Evolutionary conservation across 2,797 vertebrate species (phyloP), one percentile per base, ranked within the genome.

Genomic region (Notamacropus eugenii): DNA sequence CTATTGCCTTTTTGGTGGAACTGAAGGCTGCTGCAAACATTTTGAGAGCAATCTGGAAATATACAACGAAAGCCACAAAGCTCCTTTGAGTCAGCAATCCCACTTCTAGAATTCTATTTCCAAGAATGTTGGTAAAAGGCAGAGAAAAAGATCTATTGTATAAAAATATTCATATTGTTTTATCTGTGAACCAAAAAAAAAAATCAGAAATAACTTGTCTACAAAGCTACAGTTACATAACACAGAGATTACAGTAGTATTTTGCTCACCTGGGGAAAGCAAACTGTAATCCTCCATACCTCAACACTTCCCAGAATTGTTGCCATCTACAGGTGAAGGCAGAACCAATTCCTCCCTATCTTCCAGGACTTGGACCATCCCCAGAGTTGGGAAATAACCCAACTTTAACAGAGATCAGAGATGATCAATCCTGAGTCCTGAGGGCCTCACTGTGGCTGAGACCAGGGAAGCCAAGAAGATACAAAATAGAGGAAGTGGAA

Each of bases 401-500:
- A 93, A 46, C 56, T 40, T 34, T 54, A 93, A 74, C 14, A n/a
- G 46, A 90, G 40, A 93, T 40, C 74, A 67, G 55, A 94, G 95
- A 90, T 92, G 55, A 90, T n/a, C 52, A 52, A 2, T 62, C 74
- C 87, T 67, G 91, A 95, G 93, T 57, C 59, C 93, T 34, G 90
- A 91, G 90, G 12, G 90, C 92, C 54, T 95, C 90, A 12, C 92
- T 10, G 0, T 0, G 54, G 93, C 91, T 55, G 28, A 94, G 91
- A 56, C 92, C 96, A 98, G 94, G 93, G 54, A 90, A 90, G 87
- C 57, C 93, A 74, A 0, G 5, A 90, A 82, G 40, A 82, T 56
- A 55, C 91, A 74, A 93, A 95, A 55, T 1, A 91, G 93, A 97
- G 93, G 96, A 95, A 93, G 55, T 93, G 82, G 93, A 97, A 97